These are phyloP conservation scores for Erythrolamprus reginae DNA, from an alignment of 2,113 vertebrate genomes.

Conservation along the genomic window DNA sequence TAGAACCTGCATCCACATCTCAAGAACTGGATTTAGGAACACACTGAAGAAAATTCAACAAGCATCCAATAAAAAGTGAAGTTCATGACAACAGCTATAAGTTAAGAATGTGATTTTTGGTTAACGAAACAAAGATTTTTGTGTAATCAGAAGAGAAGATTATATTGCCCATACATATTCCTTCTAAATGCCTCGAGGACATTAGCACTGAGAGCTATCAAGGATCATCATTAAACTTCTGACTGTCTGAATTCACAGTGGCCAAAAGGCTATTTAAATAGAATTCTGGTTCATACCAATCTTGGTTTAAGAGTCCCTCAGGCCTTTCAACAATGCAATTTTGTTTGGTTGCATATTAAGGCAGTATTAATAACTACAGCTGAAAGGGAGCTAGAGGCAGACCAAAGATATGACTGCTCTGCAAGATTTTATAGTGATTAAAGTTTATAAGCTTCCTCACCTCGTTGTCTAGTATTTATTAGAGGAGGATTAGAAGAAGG, in stretches of 20 bases:
- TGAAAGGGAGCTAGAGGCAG: constrained; percentile 12
- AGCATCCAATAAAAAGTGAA: background rate
- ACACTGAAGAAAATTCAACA: background rate
- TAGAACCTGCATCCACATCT: background rate
- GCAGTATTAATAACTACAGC: constrained; percentile 3
- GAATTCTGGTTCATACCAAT: constrained; percentile 13
- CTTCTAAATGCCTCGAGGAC: background rate
- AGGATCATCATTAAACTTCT: background rate
- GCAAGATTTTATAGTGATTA: constrained; percentile 18
- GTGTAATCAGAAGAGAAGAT: background rate
- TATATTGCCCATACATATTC: background rate
- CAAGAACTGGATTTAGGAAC: background rate
- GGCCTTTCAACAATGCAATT: background rate
- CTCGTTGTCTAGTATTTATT: background rate
- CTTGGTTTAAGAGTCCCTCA: constrained; percentile 9
- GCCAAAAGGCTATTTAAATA: constrained; percentile 17
- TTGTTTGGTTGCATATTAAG: constrained; percentile 19
- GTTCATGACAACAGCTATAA: background rate
- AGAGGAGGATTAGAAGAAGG: background rate
- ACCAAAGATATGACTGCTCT: background rate
- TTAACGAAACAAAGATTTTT: background rate
- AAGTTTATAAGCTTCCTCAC: background rate
- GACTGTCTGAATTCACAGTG: constrained; percentile 4
- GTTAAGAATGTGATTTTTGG: background rate
- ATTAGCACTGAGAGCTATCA: background rate